Evolutionary conservation across 2,797 vertebrate species (phyloP), one percentile per base, ranked within the genome.

Genomic region (Euthynnus affinis): DNA sequence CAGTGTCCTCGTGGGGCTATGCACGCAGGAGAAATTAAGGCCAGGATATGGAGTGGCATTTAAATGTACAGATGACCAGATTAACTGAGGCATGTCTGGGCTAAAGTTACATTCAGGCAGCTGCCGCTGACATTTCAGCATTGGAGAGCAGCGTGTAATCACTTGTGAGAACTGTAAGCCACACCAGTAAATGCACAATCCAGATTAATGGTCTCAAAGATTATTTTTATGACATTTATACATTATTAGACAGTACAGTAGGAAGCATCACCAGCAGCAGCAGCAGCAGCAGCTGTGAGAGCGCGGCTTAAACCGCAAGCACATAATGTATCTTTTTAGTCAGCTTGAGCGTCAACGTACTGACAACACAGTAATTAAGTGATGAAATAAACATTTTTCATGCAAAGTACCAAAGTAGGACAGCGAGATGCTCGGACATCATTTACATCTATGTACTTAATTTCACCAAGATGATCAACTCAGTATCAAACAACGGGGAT

Each of bases 11-110:
- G 17, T 55, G 79, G 9, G 34, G 70, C 59, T 27, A 63, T 40
- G 56, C 56, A 67, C 40, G 61, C n/a, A 37, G 46, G 53, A 34
- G 46, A 78, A 85, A 90, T 89, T 68, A 87, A 86, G 76, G 82
- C 56, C 85, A 67, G 78, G 48, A 73, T 22, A 68, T 32, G 13
- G 66, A 81, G 62, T 70, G 84, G 78, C 81, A 86, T 92, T 91
- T 87, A 65, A 84, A 88, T 44, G 78, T 75, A 84, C 69, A 76
- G 84, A 90, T 87, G 88, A 90, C 49, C 84, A 87, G 89, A 89
- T 91, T 79, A 91, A 86, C 46, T 29, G 73, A 85, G 84, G 67
- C 69, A 14, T 80, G 85, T 73, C 81, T 61, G 60, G 79, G 57
- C 78, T 70, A 22, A 75, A 75, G 81, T 57, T 72, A 66, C 84